A percentile compares a stretch with the other conserved stretches of the same genome.
Conservation (phyloP, 2,113 vertebrate genomes). For the Ranitomeya variabilis region DNA sequence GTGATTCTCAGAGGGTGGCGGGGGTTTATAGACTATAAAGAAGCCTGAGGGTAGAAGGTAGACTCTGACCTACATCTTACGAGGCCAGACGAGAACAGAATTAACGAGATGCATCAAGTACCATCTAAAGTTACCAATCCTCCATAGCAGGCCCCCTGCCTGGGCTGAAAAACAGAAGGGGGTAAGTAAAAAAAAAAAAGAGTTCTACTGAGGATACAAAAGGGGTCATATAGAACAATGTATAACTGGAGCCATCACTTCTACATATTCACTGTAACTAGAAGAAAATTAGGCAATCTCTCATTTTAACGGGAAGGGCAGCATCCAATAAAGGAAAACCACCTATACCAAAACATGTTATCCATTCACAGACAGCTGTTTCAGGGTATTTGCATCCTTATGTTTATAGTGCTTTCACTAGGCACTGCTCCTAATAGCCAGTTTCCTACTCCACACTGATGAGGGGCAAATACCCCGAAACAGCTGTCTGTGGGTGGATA, state of each 20-base stretch:
- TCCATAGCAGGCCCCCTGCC: not conserved
- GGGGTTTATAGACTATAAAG: not conserved
- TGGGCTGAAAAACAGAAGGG: not conserved
- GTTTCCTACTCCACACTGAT: too few relatives aligned
- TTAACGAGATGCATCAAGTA: slow-evolving; percentile 14
- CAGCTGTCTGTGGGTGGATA: too few relatives aligned
- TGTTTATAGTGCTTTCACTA: too few relatives aligned
- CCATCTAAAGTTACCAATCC: not conserved
- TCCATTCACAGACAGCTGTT: too few relatives aligned
- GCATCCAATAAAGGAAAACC: too few relatives aligned
- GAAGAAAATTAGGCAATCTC: not conserved
- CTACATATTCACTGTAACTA: not conserved
- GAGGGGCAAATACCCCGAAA: too few relatives aligned
- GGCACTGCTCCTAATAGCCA: too few relatives aligned
- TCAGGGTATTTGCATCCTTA: too few relatives aligned
- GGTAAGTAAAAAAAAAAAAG: not conserved
- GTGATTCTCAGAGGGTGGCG: slow-evolving; percentile 11
- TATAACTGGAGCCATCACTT: not conserved
- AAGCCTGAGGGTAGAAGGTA: not conserved
- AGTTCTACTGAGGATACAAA: not conserved
- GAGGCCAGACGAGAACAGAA: not conserved
- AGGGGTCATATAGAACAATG: not conserved
- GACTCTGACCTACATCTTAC: slow-evolving; percentile 19
- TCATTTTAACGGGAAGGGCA: too few relatives aligned
- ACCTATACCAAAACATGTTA: too few relatives aligned